Evolutionary conservation across 2,797 vertebrate species (phyloP).

Genomic region (Neosilurus hyrtlii): DNA sequence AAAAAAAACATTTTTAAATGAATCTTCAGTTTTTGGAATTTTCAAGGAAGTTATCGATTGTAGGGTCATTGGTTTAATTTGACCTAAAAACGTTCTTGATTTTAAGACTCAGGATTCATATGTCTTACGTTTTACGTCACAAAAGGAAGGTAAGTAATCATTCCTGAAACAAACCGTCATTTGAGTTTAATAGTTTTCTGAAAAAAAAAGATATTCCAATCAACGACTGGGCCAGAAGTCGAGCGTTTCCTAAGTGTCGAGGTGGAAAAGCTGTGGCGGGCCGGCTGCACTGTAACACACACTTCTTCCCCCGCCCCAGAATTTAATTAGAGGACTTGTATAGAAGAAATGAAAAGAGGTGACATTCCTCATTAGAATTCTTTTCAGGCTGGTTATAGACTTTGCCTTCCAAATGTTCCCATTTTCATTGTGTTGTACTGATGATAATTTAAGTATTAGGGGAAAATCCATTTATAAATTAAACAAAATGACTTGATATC

Average conservation of each 20-base stretch:
- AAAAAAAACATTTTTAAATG: background rate
- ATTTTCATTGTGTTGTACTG: slow-evolving; percentile 93
- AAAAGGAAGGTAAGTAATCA: background rate
- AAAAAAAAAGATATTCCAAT: background rate
- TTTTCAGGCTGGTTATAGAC: slow-evolving; percentile 88
- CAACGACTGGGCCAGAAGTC: background rate
- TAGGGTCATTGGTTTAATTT: background rate
- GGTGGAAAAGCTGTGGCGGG: slow-evolving; percentile 61
- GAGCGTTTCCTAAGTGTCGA: slow-evolving; percentile 71
- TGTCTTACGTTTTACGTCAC: background rate
- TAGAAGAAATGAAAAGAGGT: slow-evolving; percentile 85
- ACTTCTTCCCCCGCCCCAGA: slow-evolving; percentile 77
- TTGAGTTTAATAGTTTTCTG: background rate
- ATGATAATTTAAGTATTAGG: slow-evolving; percentile 99
- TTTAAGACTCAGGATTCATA: background rate
- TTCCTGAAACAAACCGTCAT: background rate
- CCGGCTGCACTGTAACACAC: slow-evolving; percentile 80
- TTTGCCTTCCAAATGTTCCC: slow-evolving; percentile 93
- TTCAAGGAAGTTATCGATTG: background rate
- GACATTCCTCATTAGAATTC: slow-evolving; percentile 91
- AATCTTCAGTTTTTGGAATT: background rate
- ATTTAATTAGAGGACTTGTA: slow-evolving; percentile 90
- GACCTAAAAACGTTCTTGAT: background rate
- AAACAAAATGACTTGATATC: slow-evolving; percentile 99
- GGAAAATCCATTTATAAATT: slow-evolving; percentile 99